Percentiles rank a stretch among this genome's conserved stretches.
phyloP scores from a whole-genome alignment of 2,113 vertebrate species.

The Gadus chalcogrammus region DNA sequence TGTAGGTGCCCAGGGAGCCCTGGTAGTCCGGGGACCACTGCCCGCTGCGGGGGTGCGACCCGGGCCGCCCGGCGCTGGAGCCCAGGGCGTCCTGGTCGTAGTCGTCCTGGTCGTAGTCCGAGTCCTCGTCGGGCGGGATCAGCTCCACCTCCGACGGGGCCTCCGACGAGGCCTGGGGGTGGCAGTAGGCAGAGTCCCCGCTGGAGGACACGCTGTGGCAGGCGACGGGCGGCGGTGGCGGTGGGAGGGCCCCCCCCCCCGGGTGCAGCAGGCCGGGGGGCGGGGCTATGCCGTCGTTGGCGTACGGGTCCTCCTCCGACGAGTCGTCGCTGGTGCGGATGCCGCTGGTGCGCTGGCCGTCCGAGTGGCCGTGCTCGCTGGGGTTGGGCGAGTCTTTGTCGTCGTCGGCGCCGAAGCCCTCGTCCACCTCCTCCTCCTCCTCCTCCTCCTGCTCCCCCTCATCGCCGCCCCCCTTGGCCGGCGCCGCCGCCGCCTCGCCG shows the following conservation, averaged over 20 bases:
- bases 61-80: conserved; percentile 85
- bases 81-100: conserved; percentile 86
- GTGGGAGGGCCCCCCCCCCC: not conserved
- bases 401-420: conserved; percentile 92
- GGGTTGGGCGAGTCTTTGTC: conserved; percentile 97
- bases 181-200: conserved; percentile 79
- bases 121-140: conserved; percentile 86
- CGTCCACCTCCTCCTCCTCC: conserved; percentile 90
- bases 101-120: conserved; percentile 88
- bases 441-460: conserved; percentile 67
- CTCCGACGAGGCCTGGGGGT: conserved; percentile 67
- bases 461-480: conserved; percentile 46
- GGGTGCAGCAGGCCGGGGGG: conserved; percentile 44
- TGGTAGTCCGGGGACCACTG: conserved; percentile 91
- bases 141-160: conserved; percentile 75
- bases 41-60: conserved; percentile 82
- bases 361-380: conserved; percentile 92
- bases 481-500: conserved; percentile 44
- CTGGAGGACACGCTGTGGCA: conserved; percentile 73
- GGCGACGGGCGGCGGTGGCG: conserved; percentile 39
- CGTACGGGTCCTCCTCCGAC: conserved; percentile 94
- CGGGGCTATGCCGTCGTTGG: conserved; percentile 82
- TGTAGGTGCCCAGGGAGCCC: conserved; percentile 89
- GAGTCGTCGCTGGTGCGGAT: conserved; percentile 96
- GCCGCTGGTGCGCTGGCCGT: conserved; percentile 92